Evolutionary conservation across 2,888 invertebrate species (phyloP).

Genomic region (Chymomyza procnemis): DNA sequence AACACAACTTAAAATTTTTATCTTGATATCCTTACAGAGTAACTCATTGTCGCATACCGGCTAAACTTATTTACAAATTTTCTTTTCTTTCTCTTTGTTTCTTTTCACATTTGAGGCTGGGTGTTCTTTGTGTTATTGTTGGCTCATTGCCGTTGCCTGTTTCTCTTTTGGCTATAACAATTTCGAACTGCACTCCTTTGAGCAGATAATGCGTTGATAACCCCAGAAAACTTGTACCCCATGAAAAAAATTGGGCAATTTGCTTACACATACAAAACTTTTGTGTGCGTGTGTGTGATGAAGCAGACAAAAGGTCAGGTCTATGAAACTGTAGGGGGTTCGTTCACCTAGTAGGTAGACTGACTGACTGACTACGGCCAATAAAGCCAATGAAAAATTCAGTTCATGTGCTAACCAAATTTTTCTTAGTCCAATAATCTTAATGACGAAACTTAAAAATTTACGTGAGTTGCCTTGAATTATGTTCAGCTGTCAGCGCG

Average conservation of each 20-base stretch:
- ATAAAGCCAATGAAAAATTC: constrained; percentile 56
- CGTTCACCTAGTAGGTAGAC: not conserved
- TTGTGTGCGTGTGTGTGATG: not conserved
- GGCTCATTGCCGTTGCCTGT: constrained; percentile 27
- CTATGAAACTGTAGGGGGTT: not conserved
- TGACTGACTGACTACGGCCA: not conserved
- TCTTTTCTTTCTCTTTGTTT: not conserved
- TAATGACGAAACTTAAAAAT: constrained; percentile 71
- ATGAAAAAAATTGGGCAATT: constrained; percentile 65
- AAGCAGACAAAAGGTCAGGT: not conserved
- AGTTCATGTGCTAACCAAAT: constrained; percentile 60
- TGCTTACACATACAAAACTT: constrained; percentile 53
- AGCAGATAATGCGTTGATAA: constrained; percentile 68
- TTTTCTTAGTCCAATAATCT: constrained; percentile 69
- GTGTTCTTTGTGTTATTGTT: constrained; percentile 36
- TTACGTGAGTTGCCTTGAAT: constrained; percentile 68
- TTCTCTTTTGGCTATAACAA: constrained; percentile 56
- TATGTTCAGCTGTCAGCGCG: constrained; percentile 31
- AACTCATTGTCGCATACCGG: no score
- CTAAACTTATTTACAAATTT: no score
- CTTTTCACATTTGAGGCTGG: not conserved
- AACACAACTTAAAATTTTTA: no score
- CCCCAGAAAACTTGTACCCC: constrained; percentile 35
- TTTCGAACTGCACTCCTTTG: constrained; percentile 69
- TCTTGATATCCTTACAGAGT: no score